phyloP scores from a whole-genome alignment of 2,113 vertebrate species.

The Prionailurus viverrinus region DNA sequence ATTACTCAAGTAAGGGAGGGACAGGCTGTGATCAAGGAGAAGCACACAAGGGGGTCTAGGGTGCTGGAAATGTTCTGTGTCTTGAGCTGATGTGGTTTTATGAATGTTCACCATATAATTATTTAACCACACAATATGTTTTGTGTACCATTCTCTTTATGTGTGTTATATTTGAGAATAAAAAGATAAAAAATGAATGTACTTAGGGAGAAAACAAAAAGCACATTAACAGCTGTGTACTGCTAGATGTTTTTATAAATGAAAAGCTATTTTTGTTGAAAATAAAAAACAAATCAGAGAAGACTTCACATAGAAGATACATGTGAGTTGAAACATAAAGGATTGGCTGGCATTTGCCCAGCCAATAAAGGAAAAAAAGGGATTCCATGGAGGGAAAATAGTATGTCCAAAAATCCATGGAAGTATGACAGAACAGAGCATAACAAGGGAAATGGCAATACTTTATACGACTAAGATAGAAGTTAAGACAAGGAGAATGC shows the following conservation, averaged over 20 bases:
- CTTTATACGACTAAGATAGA: neutral
- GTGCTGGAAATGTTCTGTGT: neutral
- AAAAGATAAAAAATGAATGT: constrained; percentile 21
- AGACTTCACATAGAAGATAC: neutral
- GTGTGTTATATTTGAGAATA: neutral
- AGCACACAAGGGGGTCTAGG: neutral
- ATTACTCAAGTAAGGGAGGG: neutral
- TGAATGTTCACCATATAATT: neutral
- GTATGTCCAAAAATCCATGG: neutral
- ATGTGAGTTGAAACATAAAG: neutral
- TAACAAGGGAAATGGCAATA: neutral
- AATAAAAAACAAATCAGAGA: constrained; percentile 25
- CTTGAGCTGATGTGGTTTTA: neutral
- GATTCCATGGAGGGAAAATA: neutral
- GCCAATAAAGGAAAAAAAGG: neutral
- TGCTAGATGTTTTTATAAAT: neutral
- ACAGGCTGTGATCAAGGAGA: neutral
- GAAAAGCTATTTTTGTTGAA: constrained; percentile 31
- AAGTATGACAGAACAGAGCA: neutral
- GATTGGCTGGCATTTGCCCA: neutral
- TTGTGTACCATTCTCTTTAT: neutral
- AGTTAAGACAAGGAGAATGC: neutral
- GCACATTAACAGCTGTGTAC: neutral
- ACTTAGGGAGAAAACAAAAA: neutral
- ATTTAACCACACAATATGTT: neutral